A percentile compares a stretch with the other conserved stretches of the same genome.
These are phyloP conservation scores for Zaprionus lineosus DNA, from an alignment of 2,888 invertebrate genomes.

Conservation along the genomic window DNA sequence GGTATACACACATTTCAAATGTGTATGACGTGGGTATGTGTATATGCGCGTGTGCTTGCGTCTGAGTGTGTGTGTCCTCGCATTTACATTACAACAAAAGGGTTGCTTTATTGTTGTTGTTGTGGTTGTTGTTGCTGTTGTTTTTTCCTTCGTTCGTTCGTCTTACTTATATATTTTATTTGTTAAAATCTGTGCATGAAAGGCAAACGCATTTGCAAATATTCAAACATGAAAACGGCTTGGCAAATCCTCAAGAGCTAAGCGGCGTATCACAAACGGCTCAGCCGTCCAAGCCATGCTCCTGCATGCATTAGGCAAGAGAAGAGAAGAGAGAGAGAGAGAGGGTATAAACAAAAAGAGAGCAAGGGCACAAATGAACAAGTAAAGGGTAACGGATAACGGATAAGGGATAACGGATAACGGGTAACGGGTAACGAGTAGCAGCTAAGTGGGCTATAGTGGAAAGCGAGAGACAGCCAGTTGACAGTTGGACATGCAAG, in stretches of 20 bases:
- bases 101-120: conserved; percentile 4
- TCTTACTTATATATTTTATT: neutral
- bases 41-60: neutral
- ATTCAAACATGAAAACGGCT: conserved; percentile 72
- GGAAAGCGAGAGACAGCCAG: conserved; percentile 25
- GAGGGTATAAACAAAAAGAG: neutral
- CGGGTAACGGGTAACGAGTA: no score
- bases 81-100: conserved; percentile 55
- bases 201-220: conserved; percentile 73
- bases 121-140: no score
- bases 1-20: conserved; percentile 28
- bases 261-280: conserved; percentile 73
- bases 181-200: conserved; percentile 59
- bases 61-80: conserved; percentile 7
- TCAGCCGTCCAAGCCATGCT: conserved; percentile 35
- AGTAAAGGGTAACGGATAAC: no score
- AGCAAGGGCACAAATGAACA: no score
- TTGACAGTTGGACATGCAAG: conserved; percentile 71
- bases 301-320: neutral
- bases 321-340: neutral
- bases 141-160: conserved; percentile 4
- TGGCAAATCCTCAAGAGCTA: conserved; percentile 72
- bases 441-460: no score
- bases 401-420: no score
- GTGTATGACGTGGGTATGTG: conserved; percentile 7